These are phyloP conservation scores for Melanargia galathea DNA, from an alignment of 2,888 invertebrate genomes.

Conservation along the genomic window DNA sequence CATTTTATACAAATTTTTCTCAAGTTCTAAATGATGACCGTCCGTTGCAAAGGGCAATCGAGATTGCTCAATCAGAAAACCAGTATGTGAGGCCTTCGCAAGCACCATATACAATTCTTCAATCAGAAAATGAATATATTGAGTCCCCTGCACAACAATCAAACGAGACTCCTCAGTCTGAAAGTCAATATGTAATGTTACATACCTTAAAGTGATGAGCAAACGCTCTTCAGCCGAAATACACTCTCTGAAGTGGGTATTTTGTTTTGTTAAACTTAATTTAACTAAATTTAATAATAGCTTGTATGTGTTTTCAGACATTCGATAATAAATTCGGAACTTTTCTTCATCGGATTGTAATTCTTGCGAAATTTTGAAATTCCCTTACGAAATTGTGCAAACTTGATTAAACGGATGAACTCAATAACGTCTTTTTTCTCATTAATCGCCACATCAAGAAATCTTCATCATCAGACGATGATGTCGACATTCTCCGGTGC, in stretches of 20 bases:
- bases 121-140: background rate
- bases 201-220: constrained; percentile 22
- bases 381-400: too few species aligned
- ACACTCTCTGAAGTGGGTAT: constrained; percentile 25
- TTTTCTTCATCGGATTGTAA: too few species aligned
- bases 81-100: background rate
- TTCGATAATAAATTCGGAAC: too few species aligned
- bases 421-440: too few species aligned
- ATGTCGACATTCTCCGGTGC: too few species aligned
- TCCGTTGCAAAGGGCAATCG: background rate
- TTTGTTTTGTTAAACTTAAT: constrained; percentile 24
- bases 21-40: background rate
- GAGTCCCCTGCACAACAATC: constrained; percentile 1
- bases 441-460: too few species aligned
- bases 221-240: constrained; percentile 25
- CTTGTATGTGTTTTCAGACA: background rate
- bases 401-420: too few species aligned
- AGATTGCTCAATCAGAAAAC: constrained; percentile 1
- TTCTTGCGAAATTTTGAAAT: too few species aligned
- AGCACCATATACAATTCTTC: constrained; percentile 1
- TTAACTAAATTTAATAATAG: constrained; percentile 19
- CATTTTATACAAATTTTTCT: constrained; percentile 1
- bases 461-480: too few species aligned
- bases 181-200: constrained; percentile 17
- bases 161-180: background rate